Evolutionary conservation across 1,140 invertebrate species (phyloP), one percentile per base, ranked within the genome.

Genomic region (Ectropis grisescens): DNA sequence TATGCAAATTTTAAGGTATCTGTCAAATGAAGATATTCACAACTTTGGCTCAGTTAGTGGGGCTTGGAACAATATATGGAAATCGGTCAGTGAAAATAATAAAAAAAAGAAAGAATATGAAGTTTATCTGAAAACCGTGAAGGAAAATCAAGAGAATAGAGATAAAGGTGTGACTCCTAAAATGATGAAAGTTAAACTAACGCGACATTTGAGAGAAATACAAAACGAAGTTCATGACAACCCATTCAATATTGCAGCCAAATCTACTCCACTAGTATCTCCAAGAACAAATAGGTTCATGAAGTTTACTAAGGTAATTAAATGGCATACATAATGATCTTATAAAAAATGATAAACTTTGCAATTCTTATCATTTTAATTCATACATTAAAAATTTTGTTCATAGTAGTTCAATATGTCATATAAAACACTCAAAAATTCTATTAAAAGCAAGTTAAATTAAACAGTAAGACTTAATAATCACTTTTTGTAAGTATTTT

Each of bases 261-360:
- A 19, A 7, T 84, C 82, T 38, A 84, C 82, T 38, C 83, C 84
- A 34, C 74, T 81, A 14, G 57, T 64, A 7, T 82, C 82, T 39
- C 84, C 84, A 13, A 64, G 68, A 26, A 81, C 78, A 26, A 68
- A 61, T 4, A 62, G 60, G 36, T 84, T 83, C 44, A 72, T 68
- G 36, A 70, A 61, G 47, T 84, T 76, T 60, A 51, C 67, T 13
- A 82, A 82, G 71, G 82, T 84, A 59, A 50, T n/a, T n/a, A n/a
- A n/a, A n/a, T n/a, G n/a, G n/a, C n/a, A n/a, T n/a, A n/a, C n/a
- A n/a, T n/a, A n/a, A n/a, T n/a, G n/a, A n/a, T n/a, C n/a, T n/a
- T n/a, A n/a, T n/a, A n/a, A n/a, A n/a, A n/a, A n/a, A n/a, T n/a
- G n/a, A n/a, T n/a, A n/a, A n/a, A n/a, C n/a, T n/a, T n/a, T n/a